These are phyloP conservation scores for Halocynthia aurantium DNA, from an alignment of 23 tunicate genomes.

Conservation along the genomic window DNA sequence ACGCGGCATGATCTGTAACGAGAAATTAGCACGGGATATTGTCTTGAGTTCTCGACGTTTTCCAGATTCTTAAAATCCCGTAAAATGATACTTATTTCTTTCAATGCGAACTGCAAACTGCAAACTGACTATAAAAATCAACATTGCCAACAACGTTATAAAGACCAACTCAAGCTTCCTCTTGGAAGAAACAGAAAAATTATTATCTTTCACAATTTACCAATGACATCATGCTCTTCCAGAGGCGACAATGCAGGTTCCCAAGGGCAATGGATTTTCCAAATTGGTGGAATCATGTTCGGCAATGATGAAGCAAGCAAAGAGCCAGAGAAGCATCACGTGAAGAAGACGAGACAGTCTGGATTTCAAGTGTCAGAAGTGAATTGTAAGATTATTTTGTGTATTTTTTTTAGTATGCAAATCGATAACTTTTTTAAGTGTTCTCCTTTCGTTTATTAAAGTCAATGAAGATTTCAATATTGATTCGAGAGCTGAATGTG, in stretches of 20 bases:
- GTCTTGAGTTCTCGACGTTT: no score
- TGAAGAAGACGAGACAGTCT: constrained; percentile 10
- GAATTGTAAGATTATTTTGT: constrained; percentile 2
- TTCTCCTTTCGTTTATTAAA: not conserved
- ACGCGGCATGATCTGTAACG: no score
- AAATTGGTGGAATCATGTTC: constrained; percentile 75
- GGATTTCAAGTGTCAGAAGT: constrained; percentile 13
- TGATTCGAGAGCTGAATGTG: not conserved
- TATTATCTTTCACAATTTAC: not conserved
- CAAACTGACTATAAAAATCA: not conserved
- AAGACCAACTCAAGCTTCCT: not conserved
- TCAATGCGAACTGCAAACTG: no score
- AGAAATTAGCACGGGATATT: no score
- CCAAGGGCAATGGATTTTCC: constrained; percentile 89
- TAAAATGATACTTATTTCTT: no score
- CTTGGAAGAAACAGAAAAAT: not conserved
- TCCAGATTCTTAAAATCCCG: no score
- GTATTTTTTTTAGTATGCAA: no score
- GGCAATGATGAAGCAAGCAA: not conserved
- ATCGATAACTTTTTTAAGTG: no score
- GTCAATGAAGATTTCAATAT: constrained; percentile 9
- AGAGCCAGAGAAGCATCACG: not conserved
- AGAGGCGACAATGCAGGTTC: constrained; percentile 60
- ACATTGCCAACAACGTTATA: not conserved
- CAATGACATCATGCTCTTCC: not conserved